Evolutionary conservation across 2,888 invertebrate genomes (phyloP), one percentile per base, ranked within the genome.

Genomic region (Drosophila conformis): DNA sequence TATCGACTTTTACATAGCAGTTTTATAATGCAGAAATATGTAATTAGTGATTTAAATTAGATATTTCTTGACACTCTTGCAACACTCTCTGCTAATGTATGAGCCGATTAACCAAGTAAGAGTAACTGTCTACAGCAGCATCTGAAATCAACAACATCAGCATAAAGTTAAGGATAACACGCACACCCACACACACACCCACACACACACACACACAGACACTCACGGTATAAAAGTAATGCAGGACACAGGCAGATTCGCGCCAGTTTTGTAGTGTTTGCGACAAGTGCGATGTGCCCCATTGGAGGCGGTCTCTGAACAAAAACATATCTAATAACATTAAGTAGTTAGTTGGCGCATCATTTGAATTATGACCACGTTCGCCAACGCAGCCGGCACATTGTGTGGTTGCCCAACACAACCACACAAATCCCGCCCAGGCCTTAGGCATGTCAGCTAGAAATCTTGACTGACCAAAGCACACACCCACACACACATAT

Each of bases 351-450:
- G 89, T 67, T 67, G 80, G 70, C 89, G 84, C 87, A 73, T 85
- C 87, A 79, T 85, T 85, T 85, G 89, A 85, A 88, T 85, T 85
- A 85, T 85, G 84, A 49, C 87, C 85, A 88, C 85, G 85, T 85
- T 81, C 79, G 65, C 63, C 66, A 72, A 75, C 73, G 78, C 84
- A 88, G 80, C 78, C 78, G 80, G 83, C 73, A 72, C 74, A 65
- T 65, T 61, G 72, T 67, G 56, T 70, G 70, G 51, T 51, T 63
- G 67, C 59, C 67, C n/a, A 35, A 38, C 27, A 54, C 18, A 25
- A 27, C 35, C 40, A 38, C 25, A 38, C 25, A n/a, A 49, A 33
- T 7, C 35, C 40, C 29, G 27, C 56, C 40, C 29, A 65, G 54
- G 54, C 48, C 29, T 46, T 4, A 40, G 56, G 66, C 46, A 31